Conservation (phyloP, 2,888 invertebrate species). For the Ectemnius lituratus region DNA sequence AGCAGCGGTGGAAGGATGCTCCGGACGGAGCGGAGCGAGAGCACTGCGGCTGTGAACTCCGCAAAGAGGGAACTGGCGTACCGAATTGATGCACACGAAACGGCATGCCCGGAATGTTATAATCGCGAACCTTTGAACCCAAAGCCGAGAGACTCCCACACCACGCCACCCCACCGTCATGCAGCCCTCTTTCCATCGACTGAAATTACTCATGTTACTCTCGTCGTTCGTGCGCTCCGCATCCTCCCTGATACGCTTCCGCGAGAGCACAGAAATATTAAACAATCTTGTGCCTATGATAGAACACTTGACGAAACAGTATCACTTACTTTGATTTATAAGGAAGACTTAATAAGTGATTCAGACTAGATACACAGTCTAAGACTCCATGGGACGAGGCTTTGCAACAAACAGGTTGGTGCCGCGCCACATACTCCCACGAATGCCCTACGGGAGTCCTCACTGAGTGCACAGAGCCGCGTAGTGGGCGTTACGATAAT, state of each 20-base stretch:
- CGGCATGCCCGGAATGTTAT: slow-evolving; percentile 77
- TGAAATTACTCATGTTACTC: slow-evolving; percentile 71
- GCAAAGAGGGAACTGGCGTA: slow-evolving; percentile 76
- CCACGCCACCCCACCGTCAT: slow-evolving; percentile 55
- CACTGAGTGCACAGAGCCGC: slow-evolving; percentile 40
- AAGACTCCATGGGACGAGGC: slow-evolving; percentile 28
- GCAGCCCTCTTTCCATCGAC: slow-evolving; percentile 68
- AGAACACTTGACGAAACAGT: slow-evolving; percentile 4
- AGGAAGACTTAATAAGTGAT: slow-evolving; percentile 13
- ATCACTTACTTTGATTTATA: neutral
- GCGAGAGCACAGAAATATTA: slow-evolving; percentile 44
- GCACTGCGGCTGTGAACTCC: slow-evolving; percentile 63
- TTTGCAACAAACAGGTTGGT: slow-evolving; percentile 20
- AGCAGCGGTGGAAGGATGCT: slow-evolving; percentile 10
- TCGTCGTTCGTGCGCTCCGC: slow-evolving; percentile 57
- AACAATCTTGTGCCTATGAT: slow-evolving; percentile 39
- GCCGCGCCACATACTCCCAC: slow-evolving; percentile 50
- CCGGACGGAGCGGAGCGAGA: slow-evolving; percentile 22
- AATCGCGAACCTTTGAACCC: slow-evolving; percentile 77
- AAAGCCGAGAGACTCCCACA: slow-evolving; percentile 74
- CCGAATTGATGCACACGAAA: slow-evolving; percentile 78
- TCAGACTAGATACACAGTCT: slow-evolving; percentile 4
- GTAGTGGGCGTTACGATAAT: slow-evolving; percentile 71
- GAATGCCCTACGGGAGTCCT: slow-evolving; percentile 57
- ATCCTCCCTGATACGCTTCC: slow-evolving; percentile 59